A percentile compares a stretch with the other conserved stretches of the same genome.
phyloP scores from a whole-genome alignment of 2,797 vertebrate genomes.

The Cirrhinus molitorella region DNA sequence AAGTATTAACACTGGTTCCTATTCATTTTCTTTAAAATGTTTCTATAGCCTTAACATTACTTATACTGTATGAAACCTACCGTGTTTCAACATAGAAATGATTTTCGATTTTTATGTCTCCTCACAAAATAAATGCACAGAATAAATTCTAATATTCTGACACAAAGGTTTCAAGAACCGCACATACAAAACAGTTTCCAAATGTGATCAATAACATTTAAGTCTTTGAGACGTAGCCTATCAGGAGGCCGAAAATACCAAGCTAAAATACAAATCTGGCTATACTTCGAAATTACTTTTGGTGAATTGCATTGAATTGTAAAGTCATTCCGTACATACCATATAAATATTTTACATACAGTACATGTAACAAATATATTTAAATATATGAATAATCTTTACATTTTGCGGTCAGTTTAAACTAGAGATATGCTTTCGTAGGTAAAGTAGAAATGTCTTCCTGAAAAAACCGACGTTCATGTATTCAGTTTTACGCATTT shows the following conservation, averaged over 20 bases:
- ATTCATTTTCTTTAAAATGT: background rate
- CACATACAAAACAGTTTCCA: constrained; percentile 1
- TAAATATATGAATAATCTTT: background rate
- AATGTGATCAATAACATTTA: constrained; percentile 4
- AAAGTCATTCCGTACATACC: background rate
- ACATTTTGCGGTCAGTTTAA: background rate
- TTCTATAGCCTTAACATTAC: background rate
- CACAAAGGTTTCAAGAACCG: background rate
- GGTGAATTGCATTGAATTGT: background rate
- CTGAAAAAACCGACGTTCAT: background rate
- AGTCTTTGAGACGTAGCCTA: background rate
- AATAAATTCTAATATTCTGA: background rate
- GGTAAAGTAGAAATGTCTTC: background rate
- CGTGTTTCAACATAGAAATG: background rate
- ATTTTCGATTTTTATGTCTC: background rate
- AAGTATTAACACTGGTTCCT: background rate
- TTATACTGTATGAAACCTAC: background rate
- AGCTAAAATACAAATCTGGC: background rate
- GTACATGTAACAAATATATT: background rate
- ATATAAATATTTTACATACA: background rate
- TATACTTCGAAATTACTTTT: background rate
- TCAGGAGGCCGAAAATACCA: background rate
- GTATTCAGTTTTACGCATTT: background rate
- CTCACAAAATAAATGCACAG: background rate
- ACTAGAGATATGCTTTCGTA: background rate